These are phyloP conservation scores for Aythya baeri DNA, from an alignment of 2,113 vertebrate species.

Conservation along the genomic window DNA sequence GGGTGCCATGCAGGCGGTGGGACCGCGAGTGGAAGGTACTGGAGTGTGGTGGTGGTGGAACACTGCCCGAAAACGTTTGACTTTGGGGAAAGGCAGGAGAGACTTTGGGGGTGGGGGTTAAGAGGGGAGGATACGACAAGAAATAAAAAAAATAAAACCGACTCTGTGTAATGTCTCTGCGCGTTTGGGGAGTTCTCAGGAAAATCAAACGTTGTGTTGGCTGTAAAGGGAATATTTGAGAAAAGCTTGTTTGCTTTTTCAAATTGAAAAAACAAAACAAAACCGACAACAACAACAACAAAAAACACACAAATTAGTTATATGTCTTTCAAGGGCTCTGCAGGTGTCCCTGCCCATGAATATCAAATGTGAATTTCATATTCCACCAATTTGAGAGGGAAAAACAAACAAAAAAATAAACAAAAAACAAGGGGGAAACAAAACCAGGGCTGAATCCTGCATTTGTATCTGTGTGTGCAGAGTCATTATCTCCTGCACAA, in stretches of 20 bases:
- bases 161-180: rapidly evolving
- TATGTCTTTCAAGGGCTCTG: rapidly evolving
- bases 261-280: background rate
- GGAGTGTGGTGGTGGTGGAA: no score
- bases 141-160: background rate
- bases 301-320: no score
- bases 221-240: background rate
- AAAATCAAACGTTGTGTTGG: background rate
- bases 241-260: background rate
- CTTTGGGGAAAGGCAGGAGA: no score
- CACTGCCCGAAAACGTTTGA: rapidly evolving
- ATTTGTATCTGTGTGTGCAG: rapidly evolving
- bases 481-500: rapidly evolving
- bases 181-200: background rate
- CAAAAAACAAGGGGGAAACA: rapidly evolving
- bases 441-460: rapidly evolving
- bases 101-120: no score
- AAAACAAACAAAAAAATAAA: no score
- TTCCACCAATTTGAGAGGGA: background rate
- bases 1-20: background rate
- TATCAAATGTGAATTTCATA: no score
- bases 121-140: no score
- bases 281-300: no score
- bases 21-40: background rate
- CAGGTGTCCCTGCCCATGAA: rapidly evolving